Evolutionary conservation across 2,797 vertebrate genomes (phyloP).

Genomic region (Onychomys leucogaster): DNA sequence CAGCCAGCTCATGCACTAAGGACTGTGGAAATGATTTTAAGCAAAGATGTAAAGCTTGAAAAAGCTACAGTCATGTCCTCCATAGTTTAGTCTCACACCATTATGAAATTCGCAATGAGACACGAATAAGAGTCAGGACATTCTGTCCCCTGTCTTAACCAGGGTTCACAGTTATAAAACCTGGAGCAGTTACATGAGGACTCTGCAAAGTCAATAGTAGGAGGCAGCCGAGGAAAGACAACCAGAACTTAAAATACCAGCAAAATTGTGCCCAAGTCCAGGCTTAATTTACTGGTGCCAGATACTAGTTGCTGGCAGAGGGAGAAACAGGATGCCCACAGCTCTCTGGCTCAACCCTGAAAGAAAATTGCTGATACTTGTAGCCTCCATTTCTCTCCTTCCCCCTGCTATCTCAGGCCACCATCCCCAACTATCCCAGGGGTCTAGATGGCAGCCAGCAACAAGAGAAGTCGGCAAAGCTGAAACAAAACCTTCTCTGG

Average conservation of each 20-base stretch:
- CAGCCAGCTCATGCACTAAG: too few species aligned
- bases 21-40: slow-evolving; percentile 40
- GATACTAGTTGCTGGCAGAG: neutral
- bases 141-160: neutral
- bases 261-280: neutral
- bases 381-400: neutral
- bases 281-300: neutral
- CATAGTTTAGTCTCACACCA: neutral
- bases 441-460: neutral
- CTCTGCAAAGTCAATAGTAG: slow-evolving; percentile 32
- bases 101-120: neutral
- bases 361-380: neutral
- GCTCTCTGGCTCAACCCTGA: slow-evolving; percentile 12
- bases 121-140: neutral
- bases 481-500: neutral
- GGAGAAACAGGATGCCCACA: neutral
- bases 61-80: neutral
- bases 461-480: neutral
- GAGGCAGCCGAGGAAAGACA: neutral
- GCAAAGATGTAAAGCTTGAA: slow-evolving; percentile 4
- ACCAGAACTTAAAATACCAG: slow-evolving; percentile 16
- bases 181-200: neutral
- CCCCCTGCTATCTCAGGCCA: neutral
- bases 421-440: neutral
- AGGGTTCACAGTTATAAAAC: neutral